Conservation (phyloP, 2,113 vertebrate genomes). For the Nothocercus julius region DNA sequence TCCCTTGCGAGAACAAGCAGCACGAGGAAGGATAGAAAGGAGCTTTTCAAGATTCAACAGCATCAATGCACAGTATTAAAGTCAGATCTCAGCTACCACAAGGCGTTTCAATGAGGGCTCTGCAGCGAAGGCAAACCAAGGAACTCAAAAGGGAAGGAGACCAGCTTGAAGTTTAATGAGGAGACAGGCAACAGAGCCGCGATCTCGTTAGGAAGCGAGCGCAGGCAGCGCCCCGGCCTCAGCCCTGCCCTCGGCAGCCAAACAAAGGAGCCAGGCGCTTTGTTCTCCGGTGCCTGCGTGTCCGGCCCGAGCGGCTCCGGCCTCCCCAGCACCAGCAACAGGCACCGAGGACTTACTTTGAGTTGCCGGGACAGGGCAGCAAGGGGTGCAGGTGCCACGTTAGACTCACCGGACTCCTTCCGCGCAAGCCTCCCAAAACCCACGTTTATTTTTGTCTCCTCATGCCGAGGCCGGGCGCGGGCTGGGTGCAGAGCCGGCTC, state of each 20-base stretch:
- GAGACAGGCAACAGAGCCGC: accelerated
- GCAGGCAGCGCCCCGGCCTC: neutral
- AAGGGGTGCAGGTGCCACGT: accelerated
- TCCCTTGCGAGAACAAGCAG: neutral
- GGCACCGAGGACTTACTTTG: neutral
- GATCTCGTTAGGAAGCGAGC: neutral
- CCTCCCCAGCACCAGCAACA: neutral
- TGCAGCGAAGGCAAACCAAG: slow-evolving; percentile 16
- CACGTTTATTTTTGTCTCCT: neutral
- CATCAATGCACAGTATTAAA: neutral
- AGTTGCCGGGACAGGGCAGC: neutral
- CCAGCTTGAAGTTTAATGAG: slow-evolving; percentile 65
- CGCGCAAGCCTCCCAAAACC: neutral
- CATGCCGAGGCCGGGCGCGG: accelerated
- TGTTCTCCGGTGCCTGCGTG: neutral
- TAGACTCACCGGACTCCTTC: neutral
- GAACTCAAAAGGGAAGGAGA: slow-evolving; percentile 18
- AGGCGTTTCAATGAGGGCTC: slow-evolving; percentile 28
- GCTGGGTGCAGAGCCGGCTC: accelerated
- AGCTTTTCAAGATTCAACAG: slow-evolving; percentile 39
- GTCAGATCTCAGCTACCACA: neutral
- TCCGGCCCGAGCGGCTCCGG: accelerated
- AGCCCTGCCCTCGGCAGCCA: neutral
- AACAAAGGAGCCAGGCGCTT: slow-evolving; percentile 31
- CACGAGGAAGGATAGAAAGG: slow-evolving; percentile 4